Percentiles rank a stretch among this genome's conserved stretches.
Evolutionary conservation across 2,888 invertebrate genomes (phyloP).

Genomic region (Eupithecia pulchellata): DNA sequence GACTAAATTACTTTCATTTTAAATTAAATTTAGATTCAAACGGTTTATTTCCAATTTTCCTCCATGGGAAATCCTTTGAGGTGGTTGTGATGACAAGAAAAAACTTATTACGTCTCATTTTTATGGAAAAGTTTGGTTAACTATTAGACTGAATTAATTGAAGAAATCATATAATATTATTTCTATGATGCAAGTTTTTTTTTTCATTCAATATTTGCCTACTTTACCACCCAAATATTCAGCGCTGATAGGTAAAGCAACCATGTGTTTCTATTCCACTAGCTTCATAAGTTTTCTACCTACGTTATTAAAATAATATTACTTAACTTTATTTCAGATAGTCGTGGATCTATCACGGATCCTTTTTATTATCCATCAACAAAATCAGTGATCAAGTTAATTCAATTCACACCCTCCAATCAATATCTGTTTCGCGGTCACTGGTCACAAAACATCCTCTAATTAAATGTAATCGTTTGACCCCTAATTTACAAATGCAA

Average conservation of each 20-base stretch:
- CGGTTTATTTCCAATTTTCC: neutral
- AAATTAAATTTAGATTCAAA: neutral
- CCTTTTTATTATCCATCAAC: neutral
- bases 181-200: neutral
- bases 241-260: neutral
- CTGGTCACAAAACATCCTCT: slow-evolving; percentile 18
- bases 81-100: neutral
- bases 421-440: slow-evolving; percentile 17
- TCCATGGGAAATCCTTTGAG: neutral
- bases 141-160: neutral
- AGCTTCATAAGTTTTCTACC: too few species aligned
- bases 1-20: slow-evolving; percentile 6
- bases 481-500: slow-evolving; percentile 35
- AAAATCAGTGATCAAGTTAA: neutral
- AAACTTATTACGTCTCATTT: too few species aligned
- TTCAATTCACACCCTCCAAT: slow-evolving; percentile 2
- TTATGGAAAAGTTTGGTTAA: too few species aligned
- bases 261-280: neutral
- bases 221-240: neutral
- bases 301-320: too few species aligned
- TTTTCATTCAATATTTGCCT: neutral
- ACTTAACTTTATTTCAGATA: too few species aligned
- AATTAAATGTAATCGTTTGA: slow-evolving; percentile 31
- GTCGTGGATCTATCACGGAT: too few species aligned
- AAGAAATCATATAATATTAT: neutral